phyloP scores from a whole-genome alignment of 2,888 invertebrate species.

The Hoplodrina blanda region DNA sequence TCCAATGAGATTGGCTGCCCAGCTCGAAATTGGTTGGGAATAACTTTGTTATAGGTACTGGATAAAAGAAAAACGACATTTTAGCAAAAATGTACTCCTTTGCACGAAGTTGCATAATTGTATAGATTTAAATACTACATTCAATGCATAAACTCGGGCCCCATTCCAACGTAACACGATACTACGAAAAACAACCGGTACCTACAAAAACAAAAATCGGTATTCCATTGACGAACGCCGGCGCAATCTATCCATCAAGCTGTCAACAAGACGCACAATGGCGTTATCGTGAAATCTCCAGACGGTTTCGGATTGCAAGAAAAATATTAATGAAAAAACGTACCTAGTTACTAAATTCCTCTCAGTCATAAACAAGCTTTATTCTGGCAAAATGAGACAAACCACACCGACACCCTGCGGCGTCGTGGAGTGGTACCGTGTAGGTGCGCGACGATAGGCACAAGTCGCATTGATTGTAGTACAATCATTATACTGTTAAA shows the following conservation, averaged over 20 bases:
- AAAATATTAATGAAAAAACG: constrained; percentile 24
- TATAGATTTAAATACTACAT: constrained; percentile 3
- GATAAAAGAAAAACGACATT: too few relatives aligned
- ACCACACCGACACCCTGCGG: too few relatives aligned
- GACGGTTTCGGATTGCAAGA: constrained; percentile 20
- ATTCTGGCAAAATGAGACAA: not conserved
- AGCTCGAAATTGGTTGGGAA: too few relatives aligned
- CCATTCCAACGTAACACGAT: not conserved
- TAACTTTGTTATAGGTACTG: too few relatives aligned
- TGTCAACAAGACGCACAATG: constrained; percentile 18
- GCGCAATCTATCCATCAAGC: constrained; percentile 18
- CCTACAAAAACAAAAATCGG: constrained; percentile 16
- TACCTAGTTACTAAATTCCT: not conserved
- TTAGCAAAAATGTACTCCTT: too few relatives aligned
- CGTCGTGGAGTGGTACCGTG: too few relatives aligned
- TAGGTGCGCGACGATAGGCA: too few relatives aligned
- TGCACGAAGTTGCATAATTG: too few relatives aligned
- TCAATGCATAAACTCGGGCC: not conserved
- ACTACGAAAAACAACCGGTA: not conserved
- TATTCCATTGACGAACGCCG: constrained; percentile 30
- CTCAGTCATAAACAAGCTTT: too few relatives aligned
- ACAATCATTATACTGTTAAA: too few relatives aligned
- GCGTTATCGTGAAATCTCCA: constrained; percentile 31
- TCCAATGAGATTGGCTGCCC: too few relatives aligned
- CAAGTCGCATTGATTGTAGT: too few relatives aligned